These are phyloP conservation scores for Idaea aversata DNA, from an alignment of 2,888 invertebrate genomes.

Conservation along the genomic window DNA sequence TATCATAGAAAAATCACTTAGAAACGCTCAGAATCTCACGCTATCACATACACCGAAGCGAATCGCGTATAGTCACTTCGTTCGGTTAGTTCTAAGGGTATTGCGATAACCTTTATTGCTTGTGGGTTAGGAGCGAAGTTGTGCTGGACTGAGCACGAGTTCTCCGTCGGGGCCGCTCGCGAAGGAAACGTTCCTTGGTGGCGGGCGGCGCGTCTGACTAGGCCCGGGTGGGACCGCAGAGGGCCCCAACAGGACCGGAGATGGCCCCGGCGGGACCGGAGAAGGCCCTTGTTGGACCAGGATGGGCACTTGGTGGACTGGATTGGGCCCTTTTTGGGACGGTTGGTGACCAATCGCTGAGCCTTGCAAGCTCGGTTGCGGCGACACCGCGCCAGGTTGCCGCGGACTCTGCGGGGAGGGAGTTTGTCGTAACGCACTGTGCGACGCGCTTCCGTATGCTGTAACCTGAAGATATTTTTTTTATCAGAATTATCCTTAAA, in stretches of 20 bases:
- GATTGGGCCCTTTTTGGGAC: constrained; percentile 17
- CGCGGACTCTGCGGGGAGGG: constrained; percentile 42
- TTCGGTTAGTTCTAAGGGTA: constrained; percentile 43
- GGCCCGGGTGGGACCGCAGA: constrained; percentile 27
- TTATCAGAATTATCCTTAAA: neutral
- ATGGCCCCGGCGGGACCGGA: constrained; percentile 16
- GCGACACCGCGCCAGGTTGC: constrained; percentile 34
- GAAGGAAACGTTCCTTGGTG: constrained; percentile 75
- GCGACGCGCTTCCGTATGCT: constrained; percentile 35
- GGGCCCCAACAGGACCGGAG: constrained; percentile 16
- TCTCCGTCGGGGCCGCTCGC: constrained; percentile 77
- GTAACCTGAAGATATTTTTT: constrained; percentile 25
- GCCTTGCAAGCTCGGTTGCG: constrained; percentile 21
- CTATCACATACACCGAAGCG: constrained; percentile 52
- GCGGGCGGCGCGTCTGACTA: constrained; percentile 40
- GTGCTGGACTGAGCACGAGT: constrained; percentile 83
- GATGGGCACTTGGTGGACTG: constrained; percentile 13
- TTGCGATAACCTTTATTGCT: constrained; percentile 64
- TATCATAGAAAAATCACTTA: constrained; percentile 58
- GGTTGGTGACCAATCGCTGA: constrained; percentile 17
- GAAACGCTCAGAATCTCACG: constrained; percentile 46
- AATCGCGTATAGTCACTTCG: constrained; percentile 49
- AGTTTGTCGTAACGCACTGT: constrained; percentile 37
- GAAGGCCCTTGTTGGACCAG: constrained; percentile 23
- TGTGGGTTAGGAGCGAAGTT: constrained; percentile 78